Base-by-base conservation (phyloP, 2,888 invertebrate genomes). In the Meliscaeva auricollis region DNA sequence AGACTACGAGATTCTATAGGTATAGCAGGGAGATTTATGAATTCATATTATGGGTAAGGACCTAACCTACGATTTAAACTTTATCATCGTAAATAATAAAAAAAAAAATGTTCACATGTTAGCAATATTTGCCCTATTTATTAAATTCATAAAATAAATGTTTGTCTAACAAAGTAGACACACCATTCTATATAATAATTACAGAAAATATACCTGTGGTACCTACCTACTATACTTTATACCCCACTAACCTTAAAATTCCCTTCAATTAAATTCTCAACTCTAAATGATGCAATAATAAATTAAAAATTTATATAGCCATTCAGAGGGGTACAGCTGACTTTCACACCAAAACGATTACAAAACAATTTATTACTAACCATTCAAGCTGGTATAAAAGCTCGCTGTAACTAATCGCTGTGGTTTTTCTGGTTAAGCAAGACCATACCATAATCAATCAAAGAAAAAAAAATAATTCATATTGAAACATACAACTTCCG, bases 401-500 rank as follows among this genome's bases (percentile, higher is more conserved):
- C 17, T 46, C 17, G 6, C 11, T 41, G 9, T 41, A 9, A 41
- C 60, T 46, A 64, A 64, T 46, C 30, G 44, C 44, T 17, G 41
- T 13, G 38, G 38, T 38, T 7, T 8, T 26, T 22, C 6, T 62
- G 20, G 52, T 30, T 5, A 30, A 30, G n/a, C 54, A 20, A 13
- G n/a, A 13, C 15, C 7, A 38, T 38, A 11, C 7, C 4, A n/a
- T 7, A 50, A 66, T 66, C 66, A 50, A 66, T 48, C 66, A 66
- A 50, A 66, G 11, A 50, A 66, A 20, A 66, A 50, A 11, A 13
- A 8, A 13, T 30, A 26, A 50, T 20, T 46, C 44, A 38, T 38
- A 58, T 58, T 58, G 58, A 38, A 38, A 38, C 38, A 58, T 58
- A 20, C 35, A 38, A 38, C 58, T 58, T 58, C 58, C 58, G 58